Evolutionary conservation across 2,888 invertebrate genomes (phyloP), one percentile per base, ranked within the genome.

Genomic region (Tetanocera ferruginea): DNA sequence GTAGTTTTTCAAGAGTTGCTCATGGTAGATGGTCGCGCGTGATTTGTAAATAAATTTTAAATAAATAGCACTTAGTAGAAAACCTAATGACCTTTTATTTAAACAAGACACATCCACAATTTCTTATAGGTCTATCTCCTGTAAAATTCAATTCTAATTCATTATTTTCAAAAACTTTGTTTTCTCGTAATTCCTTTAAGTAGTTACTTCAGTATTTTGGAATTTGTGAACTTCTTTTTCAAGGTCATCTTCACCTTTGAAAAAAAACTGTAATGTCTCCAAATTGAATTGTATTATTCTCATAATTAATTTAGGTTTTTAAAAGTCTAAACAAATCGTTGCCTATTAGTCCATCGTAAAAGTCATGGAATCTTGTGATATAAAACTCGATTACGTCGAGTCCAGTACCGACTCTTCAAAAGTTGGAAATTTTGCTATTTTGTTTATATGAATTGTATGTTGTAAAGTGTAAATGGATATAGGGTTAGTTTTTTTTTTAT

Each of bases 271-370:
- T 67, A 76, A 23, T 55, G 43, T 60, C 73, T 11, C 67, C 43
- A 25, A 78, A 19, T 57, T 60, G 25, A 2, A 76, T 9, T 34
- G 23, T 77, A 34, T 78, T 75, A 51, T 74, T 23, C 23, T 64
- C 17, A 43, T 78, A 79, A 28, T 76, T 66, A 37, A 79, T 69
- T 19, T 31, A 19, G 0, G 80, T 69, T 17, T 77, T 62, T 6
- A 77, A 73, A 57, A 43, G 72, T 76, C 49, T 69, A 4, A 79
- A 55, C 64, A 77, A 5, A 43, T 77, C 78, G 34, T 81, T 79
- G 0, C 80, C 79, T 49, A 79, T 76, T 57, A 81, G 8, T 0
- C 79, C 79, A 37, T 81, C 76, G 28, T 79, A 79, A 17, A 62
- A 73, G 23, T 78, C 70, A 51, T 81, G 80, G 14, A 80, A 80